Evolutionary conservation across 2,888 invertebrate genomes (phyloP), one percentile per base, ranked within the genome.

Genomic region (Phoenoteleia sp.): DNA sequence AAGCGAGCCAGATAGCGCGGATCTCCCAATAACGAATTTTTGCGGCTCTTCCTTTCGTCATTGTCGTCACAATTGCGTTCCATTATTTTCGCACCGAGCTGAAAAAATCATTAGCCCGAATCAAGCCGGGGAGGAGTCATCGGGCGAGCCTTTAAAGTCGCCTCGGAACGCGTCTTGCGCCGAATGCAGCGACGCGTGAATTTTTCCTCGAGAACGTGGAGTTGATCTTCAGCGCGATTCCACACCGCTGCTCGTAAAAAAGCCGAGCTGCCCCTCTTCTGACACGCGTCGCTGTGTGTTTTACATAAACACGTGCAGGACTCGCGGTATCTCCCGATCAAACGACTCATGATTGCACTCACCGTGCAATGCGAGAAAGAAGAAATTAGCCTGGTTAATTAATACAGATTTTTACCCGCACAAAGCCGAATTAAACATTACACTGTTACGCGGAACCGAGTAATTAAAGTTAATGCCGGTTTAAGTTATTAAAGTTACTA

Each of bases 151-250:
- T 39, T 60, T 1, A 39, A 39, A n/a, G 39, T 21, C n/a, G n/a
- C n/a, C n/a, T n/a, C n/a, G n/a, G n/a, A n/a, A n/a, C n/a, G n/a
- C n/a, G n/a, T n/a, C n/a, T 62, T 39, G 42, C 49, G 25, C 42
- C 74, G 27, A 15, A 62, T 19, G 81, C 81, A 75, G 27, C 72
- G 81, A 39, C 47, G 74, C 75, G 69, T 75, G 47, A 60, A 81
- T 81, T 81, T 47, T 75, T 42, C 52, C 58, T 60, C 60, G 45
- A 74, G 81, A 75, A 60, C 74, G 67, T 69, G 54, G 62, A 81
- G 81, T 75, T 69, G 75, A 81, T 81, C 81, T 74, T 81, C 67
- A 62, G 81, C 74, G 75, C 81, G 64, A 72, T 81, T 81, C 81
- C 81, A 81, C 81, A 60, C 47, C 52, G 67, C 33, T 81, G 81